These are phyloP conservation scores for Leptinotarsa tumamoca DNA, from an alignment of 2,888 invertebrate species.

Conservation along the genomic window DNA sequence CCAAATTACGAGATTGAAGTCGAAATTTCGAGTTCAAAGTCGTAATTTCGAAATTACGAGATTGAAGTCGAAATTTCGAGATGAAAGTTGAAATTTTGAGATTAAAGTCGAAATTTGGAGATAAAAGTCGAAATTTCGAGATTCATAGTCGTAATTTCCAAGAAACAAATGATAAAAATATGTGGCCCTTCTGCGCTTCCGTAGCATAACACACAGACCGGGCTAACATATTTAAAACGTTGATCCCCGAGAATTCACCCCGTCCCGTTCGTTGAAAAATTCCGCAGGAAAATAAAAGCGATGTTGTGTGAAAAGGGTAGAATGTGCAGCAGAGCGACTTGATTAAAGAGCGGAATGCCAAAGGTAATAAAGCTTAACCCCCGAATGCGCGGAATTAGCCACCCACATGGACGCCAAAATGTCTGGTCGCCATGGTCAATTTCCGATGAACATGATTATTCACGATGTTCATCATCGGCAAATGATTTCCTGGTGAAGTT, in stretches of 20 bases:
- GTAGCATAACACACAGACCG: background rate
- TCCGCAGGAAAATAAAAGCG: conserved; percentile 11
- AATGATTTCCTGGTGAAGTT: background rate
- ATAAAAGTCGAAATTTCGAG: no score
- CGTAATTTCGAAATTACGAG: no score
- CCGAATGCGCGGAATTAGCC: conserved; percentile 12
- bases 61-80: no score
- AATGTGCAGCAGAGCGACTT: conserved; percentile 17
- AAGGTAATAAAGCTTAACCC: conserved; percentile 20
- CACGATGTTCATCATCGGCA: background rate
- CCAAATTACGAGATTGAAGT: no score
- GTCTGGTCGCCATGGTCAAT: conserved; percentile 16
- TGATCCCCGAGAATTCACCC: background rate
- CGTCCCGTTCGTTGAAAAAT: background rate
- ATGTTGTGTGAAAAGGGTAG: conserved; percentile 22
- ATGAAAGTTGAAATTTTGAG: no score
- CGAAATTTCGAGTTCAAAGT: no score
- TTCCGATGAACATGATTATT: conserved; percentile 7
- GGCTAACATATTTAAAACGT: background rate
- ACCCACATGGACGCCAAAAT: conserved; percentile 3
- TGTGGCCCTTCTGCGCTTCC: no score
- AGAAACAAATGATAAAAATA: no score
- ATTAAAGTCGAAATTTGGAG: no score
- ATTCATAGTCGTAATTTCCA: no score
- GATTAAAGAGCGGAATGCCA: conserved; percentile 18